Percentiles rank a stretch among this genome's conserved stretches.
Conservation (phyloP, 2,113 vertebrate species). For the Cyanistes caeruleus region DNA sequence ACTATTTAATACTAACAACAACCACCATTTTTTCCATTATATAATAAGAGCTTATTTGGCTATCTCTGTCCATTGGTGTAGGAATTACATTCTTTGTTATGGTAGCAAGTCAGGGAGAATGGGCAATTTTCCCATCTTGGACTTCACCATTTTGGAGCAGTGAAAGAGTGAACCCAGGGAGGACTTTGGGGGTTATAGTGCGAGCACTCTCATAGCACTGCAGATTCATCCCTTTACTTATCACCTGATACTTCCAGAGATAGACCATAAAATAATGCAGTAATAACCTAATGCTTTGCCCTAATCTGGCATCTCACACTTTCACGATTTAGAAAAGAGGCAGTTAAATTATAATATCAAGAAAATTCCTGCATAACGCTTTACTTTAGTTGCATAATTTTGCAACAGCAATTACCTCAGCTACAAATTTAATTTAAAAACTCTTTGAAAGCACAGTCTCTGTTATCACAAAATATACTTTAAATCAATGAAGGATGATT, state of each 20-base stretch:
- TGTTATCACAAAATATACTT: slow-evolving; percentile 71
- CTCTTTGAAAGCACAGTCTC: slow-evolving; percentile 73
- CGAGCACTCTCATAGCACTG: not conserved
- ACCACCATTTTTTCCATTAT: not conserved
- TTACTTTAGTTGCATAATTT: slow-evolving; percentile 72
- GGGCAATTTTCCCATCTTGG: not conserved
- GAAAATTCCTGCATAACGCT: slow-evolving; percentile 60
- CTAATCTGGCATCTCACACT: slow-evolving; percentile 38
- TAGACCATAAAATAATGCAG: slow-evolving; percentile 1
- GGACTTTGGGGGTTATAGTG: not conserved
- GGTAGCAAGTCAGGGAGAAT: not conserved
- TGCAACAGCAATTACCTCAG: slow-evolving; percentile 74
- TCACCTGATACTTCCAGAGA: not conserved
- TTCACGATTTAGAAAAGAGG: slow-evolving; percentile 65
- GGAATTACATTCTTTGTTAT: not conserved
- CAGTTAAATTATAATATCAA: slow-evolving; percentile 70
- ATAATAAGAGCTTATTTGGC: not conserved
- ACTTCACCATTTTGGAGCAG: accelerated
- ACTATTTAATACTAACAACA: not conserved
- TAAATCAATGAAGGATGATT: slow-evolving; percentile 78
- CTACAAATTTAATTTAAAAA: slow-evolving; percentile 81
- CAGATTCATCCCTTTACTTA: not conserved
- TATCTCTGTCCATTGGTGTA: not conserved
- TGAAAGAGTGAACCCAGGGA: not conserved
- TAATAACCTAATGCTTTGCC: slow-evolving; percentile 42